Percentiles rank a stretch among this genome's conserved stretches.
phyloP scores from a whole-genome alignment of 2,797 vertebrate genomes.

The Malacoctenus gilli region DNA sequence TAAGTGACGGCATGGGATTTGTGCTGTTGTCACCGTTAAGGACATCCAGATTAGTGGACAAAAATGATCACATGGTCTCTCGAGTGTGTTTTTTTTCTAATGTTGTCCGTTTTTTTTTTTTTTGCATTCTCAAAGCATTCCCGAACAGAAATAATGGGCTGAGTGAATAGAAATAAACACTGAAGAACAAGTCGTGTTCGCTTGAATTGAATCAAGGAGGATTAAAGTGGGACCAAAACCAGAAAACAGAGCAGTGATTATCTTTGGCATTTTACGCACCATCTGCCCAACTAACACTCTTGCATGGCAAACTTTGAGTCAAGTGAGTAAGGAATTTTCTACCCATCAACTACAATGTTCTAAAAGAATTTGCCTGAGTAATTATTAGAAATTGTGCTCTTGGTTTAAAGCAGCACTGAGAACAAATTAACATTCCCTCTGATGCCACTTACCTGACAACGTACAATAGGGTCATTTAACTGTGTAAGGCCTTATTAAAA shows the following conservation, averaged over 20 bases:
- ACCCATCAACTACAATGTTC: constrained; percentile 23
- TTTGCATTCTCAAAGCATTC: constrained; percentile 67
- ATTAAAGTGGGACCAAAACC: constrained; percentile 13
- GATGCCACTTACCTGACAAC: constrained; percentile 12
- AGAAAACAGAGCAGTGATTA: constrained; percentile 15
- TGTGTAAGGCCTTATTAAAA: not conserved
- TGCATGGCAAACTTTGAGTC: constrained; percentile 16
- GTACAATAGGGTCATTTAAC: constrained; percentile 13
- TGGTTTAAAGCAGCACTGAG: constrained; percentile 12
- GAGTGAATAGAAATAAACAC: constrained; percentile 36
- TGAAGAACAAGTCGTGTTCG: constrained; percentile 26
- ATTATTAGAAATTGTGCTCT: constrained; percentile 10
- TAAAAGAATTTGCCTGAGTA: constrained; percentile 17
- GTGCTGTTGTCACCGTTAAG: constrained; percentile 22
- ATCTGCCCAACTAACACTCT: constrained; percentile 14
- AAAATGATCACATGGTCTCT: constrained; percentile 55
- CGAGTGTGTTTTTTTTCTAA: constrained; percentile 27
- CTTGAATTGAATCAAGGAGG: constrained; percentile 3
- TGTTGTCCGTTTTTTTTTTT: constrained; percentile 4
- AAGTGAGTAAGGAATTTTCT: constrained; percentile 1
- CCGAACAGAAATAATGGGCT: constrained; percentile 26
- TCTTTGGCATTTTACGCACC: constrained; percentile 4
- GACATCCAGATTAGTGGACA: constrained; percentile 42
- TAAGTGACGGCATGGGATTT: constrained; percentile 7
- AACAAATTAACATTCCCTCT: constrained; percentile 14